Conservation (phyloP, 2,113 vertebrate species). For the Aegithalos caudatus region DNA sequence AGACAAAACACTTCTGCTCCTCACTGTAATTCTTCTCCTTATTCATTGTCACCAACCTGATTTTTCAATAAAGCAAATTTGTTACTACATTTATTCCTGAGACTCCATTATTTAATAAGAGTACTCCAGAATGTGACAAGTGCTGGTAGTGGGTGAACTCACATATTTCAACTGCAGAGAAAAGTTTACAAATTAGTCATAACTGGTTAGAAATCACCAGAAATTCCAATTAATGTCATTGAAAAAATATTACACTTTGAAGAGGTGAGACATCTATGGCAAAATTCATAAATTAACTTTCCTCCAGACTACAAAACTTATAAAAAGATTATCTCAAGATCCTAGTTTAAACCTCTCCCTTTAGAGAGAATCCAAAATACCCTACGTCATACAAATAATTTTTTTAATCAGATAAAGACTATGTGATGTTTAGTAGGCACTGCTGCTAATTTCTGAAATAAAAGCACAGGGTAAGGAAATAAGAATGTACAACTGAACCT, state of each 20-base stretch:
- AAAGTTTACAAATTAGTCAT: neutral
- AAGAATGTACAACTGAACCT: neutral
- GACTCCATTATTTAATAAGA: neutral
- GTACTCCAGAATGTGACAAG: rapidly evolving
- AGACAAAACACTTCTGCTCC: neutral
- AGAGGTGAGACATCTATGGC: neutral
- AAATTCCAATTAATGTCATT: too few species aligned
- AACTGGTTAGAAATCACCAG: too few species aligned
- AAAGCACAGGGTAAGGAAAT: neutral
- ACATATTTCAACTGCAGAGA: neutral
- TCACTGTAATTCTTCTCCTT: neutral
- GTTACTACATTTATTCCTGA: neutral
- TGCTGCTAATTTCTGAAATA: neutral
- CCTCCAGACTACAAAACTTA: neutral
- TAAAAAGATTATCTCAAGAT: neutral
- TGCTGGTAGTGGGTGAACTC: neutral
- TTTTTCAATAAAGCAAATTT: neutral
- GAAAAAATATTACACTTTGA: neutral
- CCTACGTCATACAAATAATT: rapidly evolving
- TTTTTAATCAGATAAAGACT: neutral
- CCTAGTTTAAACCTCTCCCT: neutral
- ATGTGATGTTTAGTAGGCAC: rapidly evolving
- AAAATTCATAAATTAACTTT: neutral
- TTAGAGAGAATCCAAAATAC: neutral
- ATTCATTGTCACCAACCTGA: neutral